A percentile compares a stretch with the other conserved stretches of the same genome.
Conservation (phyloP, 2,113 vertebrate genomes). For the Cephalopterus ornatus region DNA sequence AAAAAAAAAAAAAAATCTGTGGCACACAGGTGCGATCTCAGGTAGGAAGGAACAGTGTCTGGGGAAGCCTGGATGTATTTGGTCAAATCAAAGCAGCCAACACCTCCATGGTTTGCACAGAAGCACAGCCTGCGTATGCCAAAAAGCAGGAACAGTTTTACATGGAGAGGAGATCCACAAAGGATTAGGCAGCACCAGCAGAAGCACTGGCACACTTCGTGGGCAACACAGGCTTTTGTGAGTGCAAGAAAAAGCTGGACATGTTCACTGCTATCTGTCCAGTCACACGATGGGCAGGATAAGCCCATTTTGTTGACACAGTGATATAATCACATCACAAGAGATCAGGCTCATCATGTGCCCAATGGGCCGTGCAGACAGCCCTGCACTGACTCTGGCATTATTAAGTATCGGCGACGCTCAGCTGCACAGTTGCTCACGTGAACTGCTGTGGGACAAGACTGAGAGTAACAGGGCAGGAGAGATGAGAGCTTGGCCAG, state of each 20-base stretch:
- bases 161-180: neutral
- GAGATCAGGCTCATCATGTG: conserved; percentile 13
- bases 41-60: neutral
- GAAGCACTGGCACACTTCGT: neutral
- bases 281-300: neutral
- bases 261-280: neutral
- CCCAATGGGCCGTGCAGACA: neutral
- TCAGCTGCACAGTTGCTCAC: neutral
- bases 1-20: neutral
- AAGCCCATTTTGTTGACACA: conserved; percentile 25
- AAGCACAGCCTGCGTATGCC: neutral
- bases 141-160: neutral
- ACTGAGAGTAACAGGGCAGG: neutral
- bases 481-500: neutral
- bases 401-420: neutral
- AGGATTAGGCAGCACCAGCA: neutral
- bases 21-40: neutral
- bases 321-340: neutral
- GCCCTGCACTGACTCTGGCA: neutral
- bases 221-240: neutral
- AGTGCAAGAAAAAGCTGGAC: neutral
- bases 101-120: neutral
- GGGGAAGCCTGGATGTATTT: neutral
- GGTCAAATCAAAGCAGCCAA: neutral
- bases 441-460: neutral